A percentile compares a stretch with the other conserved stretches of the same genome.
These are phyloP conservation scores for Pampusana beccarii DNA, from an alignment of 2,113 vertebrate species.

Conservation along the genomic window DNA sequence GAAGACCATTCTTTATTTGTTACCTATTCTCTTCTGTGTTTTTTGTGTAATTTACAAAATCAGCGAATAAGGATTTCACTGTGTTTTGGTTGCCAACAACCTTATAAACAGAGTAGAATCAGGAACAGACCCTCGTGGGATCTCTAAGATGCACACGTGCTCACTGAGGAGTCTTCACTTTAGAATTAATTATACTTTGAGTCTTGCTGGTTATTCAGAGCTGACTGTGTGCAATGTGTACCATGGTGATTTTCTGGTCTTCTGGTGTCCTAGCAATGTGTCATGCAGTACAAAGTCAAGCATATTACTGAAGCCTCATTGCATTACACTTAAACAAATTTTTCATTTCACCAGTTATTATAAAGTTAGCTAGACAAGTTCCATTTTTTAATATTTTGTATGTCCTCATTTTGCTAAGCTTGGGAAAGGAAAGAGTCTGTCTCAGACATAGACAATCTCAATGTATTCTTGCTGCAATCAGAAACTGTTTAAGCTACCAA, in stretches of 20 bases:
- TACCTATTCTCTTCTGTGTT: not conserved
- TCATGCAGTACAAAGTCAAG: not conserved
- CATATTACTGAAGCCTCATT: not conserved
- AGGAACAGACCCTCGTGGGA: not conserved
- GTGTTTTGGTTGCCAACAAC: not conserved
- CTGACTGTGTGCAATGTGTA: not conserved
- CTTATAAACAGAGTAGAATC: not conserved
- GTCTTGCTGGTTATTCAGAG: not conserved
- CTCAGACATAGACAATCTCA: not conserved
- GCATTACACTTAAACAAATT: not conserved
- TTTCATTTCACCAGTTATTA: not conserved
- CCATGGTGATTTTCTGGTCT: not conserved
- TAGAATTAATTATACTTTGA: not conserved
- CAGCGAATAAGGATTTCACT: not conserved
- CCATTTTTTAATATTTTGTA: not conserved
- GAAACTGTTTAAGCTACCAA: not conserved
- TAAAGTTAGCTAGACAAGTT: not conserved
- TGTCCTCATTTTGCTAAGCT: not conserved
- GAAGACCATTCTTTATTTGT: not conserved
- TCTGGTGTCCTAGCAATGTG: not conserved
- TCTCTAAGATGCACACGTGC: not conserved
- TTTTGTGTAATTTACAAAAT: not conserved
- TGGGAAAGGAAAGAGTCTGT: not conserved
- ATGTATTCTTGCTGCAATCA: not conserved
- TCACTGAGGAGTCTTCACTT: not conserved